These are phyloP conservation scores for Amblyjoppa proteus DNA, from an alignment of 2,888 invertebrate genomes.

Conservation along the genomic window DNA sequence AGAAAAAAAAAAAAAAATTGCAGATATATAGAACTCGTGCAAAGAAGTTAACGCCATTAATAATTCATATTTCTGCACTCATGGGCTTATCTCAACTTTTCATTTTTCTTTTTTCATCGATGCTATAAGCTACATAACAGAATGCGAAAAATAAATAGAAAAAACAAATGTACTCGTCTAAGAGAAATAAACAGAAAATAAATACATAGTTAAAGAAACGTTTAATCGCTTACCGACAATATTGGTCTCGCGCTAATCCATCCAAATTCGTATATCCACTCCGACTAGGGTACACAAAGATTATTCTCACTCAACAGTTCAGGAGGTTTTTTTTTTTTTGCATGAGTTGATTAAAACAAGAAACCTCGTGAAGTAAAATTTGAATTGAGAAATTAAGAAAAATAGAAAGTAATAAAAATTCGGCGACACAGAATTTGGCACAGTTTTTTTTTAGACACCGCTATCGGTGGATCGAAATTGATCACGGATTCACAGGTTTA, in stretches of 20 bases:
- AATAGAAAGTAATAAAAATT: conserved; percentile 6
- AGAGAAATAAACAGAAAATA: background rate
- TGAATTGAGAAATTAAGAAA: background rate
- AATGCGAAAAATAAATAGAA: background rate
- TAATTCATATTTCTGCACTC: conserved; percentile 42
- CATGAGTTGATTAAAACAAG: conserved; percentile 8
- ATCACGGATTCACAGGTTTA: conserved; percentile 42
- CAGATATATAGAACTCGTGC: conserved; percentile 32
- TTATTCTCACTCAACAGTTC: conserved; percentile 56
- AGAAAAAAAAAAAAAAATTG: background rate
- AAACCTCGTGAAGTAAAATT: background rate
- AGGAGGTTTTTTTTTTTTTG: background rate
- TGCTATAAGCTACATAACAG: background rate
- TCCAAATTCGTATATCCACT: conserved; percentile 68
- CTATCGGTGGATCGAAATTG: conserved; percentile 38
- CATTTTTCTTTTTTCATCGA: background rate
- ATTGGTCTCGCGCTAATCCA: conserved; percentile 63
- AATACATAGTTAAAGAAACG: background rate
- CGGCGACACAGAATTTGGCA: conserved; percentile 58
- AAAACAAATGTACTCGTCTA: background rate
- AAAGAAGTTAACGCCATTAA: conserved; percentile 40
- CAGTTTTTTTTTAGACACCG: conserved; percentile 30
- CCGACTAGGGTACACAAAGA: conserved; percentile 42
- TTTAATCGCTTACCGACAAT: conserved; percentile 52
- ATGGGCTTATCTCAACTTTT: conserved; percentile 11